Conservation (phyloP, 2,888 invertebrate species). For the Phlogophora meticulosa region DNA sequence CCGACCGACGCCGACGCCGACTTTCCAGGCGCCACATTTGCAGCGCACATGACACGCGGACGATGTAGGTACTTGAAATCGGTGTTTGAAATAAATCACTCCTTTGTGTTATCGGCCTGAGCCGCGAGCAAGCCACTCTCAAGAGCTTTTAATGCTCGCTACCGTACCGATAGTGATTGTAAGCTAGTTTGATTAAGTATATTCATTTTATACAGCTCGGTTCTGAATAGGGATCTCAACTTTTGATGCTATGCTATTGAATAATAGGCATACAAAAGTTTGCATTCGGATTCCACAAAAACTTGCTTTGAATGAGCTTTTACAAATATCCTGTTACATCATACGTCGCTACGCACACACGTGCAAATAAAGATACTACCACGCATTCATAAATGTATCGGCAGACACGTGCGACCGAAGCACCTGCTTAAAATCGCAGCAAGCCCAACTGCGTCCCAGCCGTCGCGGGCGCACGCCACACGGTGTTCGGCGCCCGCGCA, state of each 20-base stretch:
- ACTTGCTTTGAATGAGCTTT: constrained; percentile 26
- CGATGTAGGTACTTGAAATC: constrained; percentile 76
- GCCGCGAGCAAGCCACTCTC: constrained; percentile 71
- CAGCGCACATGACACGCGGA: constrained; percentile 85
- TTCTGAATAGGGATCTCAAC: constrained; percentile 1
- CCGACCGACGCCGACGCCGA: constrained; percentile 70
- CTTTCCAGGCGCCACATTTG: constrained; percentile 86
- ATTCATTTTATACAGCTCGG: constrained; percentile 14
- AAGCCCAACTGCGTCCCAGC: constrained; percentile 56
- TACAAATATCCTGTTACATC: constrained; percentile 66
- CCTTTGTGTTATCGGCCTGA: constrained; percentile 77
- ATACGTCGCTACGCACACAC: constrained; percentile 21
- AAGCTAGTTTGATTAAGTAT: constrained; percentile 41
- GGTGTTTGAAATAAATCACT: constrained; percentile 83
- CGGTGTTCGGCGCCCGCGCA: constrained; percentile 33
- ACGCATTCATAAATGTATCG: constrained; percentile 36
- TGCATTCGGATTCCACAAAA: constrained; percentile 6
- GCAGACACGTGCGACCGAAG: constrained; percentile 66
- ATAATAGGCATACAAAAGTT: constrained; percentile 7
- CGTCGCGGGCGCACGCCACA: constrained; percentile 28
- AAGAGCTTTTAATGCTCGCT: constrained; percentile 75
- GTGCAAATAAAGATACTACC: constrained; percentile 27
- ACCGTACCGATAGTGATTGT: constrained; percentile 48
- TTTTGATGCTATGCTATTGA: neutral
- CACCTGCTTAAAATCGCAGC: constrained; percentile 73